These are phyloP conservation scores for Muntiacus muntjak DNA, from an alignment of 2,113 vertebrate species.

Conservation along the genomic window DNA sequence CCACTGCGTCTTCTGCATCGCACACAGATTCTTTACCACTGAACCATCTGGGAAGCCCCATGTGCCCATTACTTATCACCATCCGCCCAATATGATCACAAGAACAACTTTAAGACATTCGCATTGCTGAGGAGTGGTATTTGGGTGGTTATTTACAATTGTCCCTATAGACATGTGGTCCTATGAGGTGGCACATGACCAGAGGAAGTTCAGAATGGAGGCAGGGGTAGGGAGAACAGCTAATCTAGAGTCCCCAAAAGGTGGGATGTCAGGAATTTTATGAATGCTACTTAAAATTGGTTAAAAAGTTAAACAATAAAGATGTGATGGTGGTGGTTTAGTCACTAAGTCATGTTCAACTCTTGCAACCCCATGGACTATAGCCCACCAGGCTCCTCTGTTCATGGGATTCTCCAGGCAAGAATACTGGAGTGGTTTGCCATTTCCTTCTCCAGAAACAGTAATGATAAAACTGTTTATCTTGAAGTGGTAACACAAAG, in stretches of 20 bases:
- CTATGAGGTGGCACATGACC: fast-evolving
- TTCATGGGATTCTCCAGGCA: background rate
- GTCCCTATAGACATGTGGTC: fast-evolving
- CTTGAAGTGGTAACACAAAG: background rate
- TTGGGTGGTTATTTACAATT: background rate
- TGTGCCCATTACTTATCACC: background rate
- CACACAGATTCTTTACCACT: background rate
- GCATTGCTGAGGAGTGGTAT: background rate
- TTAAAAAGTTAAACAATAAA: background rate
- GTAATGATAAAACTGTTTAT: background rate
- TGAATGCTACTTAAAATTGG: background rate
- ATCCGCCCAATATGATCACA: background rate
- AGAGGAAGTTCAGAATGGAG: background rate
- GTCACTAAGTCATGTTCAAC: fast-evolving
- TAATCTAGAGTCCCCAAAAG: background rate
- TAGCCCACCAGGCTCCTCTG: background rate
- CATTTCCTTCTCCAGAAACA: background rate
- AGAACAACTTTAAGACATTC: background rate
- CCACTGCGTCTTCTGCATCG: background rate
- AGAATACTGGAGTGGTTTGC: background rate
- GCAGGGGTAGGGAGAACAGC: fast-evolving
- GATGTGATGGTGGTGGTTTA: background rate
- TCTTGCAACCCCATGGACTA: background rate
- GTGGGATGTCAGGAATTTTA: background rate
- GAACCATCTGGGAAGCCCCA: background rate